A percentile compares a stretch with the other conserved stretches of the same genome.
phyloP scores from a whole-genome alignment of 2,797 vertebrate genomes.

The Hydrophis major region DNA sequence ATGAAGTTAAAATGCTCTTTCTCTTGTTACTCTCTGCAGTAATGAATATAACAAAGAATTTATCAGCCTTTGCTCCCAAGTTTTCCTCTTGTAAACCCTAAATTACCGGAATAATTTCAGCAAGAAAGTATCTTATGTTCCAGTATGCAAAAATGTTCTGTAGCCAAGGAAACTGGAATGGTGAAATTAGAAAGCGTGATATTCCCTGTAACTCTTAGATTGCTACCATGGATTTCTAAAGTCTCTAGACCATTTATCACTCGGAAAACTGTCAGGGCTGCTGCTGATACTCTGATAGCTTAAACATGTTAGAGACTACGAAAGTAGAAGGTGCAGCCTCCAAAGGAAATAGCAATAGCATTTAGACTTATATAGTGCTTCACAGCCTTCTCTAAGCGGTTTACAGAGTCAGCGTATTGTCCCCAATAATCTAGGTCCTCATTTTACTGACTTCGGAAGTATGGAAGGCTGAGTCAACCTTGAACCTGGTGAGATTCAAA shows the following conservation, averaged over 20 bases:
- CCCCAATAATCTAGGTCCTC: too few species aligned
- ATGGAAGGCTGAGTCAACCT: too few species aligned
- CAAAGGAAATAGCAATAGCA: constrained; percentile 46
- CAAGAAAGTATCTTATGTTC: constrained; percentile 32
- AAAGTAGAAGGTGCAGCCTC: constrained; percentile 43
- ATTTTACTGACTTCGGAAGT: too few species aligned
- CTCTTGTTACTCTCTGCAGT: constrained; percentile 30
- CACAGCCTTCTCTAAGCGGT: too few species aligned
- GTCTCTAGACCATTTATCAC: constrained; percentile 44
- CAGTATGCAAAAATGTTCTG: constrained; percentile 51
- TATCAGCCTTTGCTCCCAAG: constrained; percentile 8
- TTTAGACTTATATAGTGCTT: too few species aligned
- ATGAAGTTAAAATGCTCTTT: constrained; percentile 24
- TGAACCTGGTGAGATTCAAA: too few species aligned
- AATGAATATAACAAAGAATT: not conserved
- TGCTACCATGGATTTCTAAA: constrained; percentile 42
- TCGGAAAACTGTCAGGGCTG: constrained; percentile 33
- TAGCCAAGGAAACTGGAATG: constrained; percentile 60
- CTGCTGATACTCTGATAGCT: constrained; percentile 24
- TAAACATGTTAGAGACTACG: constrained; percentile 28
- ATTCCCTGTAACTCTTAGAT: constrained; percentile 57
- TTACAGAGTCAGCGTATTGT: too few species aligned
- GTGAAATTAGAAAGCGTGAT: constrained; percentile 56
- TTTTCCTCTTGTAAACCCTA: constrained; percentile 23
- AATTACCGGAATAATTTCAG: constrained; percentile 55